phyloP scores from a whole-genome alignment of 2,888 invertebrate species.

The Agapostemon virescens region DNA sequence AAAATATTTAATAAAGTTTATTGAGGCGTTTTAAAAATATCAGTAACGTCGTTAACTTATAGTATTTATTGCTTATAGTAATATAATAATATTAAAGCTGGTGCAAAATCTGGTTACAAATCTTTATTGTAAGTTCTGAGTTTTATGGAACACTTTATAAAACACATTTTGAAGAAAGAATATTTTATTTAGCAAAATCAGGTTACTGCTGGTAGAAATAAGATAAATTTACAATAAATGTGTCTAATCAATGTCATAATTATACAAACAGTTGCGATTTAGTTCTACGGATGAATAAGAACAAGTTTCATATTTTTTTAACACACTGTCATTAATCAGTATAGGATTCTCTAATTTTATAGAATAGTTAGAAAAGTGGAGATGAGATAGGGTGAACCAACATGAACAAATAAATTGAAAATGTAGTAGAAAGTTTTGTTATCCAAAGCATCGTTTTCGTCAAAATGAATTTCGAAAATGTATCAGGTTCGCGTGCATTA shows the following conservation, averaged over 20 bases:
- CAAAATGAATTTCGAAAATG: neutral
- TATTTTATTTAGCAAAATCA: neutral
- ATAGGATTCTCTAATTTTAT: neutral
- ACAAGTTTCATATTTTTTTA: neutral
- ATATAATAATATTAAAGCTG: too few relatives aligned
- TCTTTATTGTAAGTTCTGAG: too few relatives aligned
- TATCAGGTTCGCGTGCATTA: constrained; percentile 1
- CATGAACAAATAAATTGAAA: neutral
- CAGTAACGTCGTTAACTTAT: too few relatives aligned
- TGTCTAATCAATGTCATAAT: neutral
- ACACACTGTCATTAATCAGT: neutral
- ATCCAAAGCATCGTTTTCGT: neutral
- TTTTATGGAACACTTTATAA: too few relatives aligned
- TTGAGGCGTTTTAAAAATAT: too few relatives aligned
- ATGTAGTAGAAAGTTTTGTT: neutral
- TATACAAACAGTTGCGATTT: neutral
- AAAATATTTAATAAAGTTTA: too few relatives aligned
- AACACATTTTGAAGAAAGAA: neutral
- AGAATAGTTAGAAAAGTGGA: neutral
- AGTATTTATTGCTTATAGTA: too few relatives aligned
- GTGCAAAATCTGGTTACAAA: too few relatives aligned
- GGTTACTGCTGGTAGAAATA: neutral
- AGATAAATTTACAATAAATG: neutral
- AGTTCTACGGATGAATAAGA: neutral
- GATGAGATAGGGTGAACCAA: neutral